Evolutionary conservation across 2,888 invertebrate species (phyloP).

Genomic region (Limenitis camilla): DNA sequence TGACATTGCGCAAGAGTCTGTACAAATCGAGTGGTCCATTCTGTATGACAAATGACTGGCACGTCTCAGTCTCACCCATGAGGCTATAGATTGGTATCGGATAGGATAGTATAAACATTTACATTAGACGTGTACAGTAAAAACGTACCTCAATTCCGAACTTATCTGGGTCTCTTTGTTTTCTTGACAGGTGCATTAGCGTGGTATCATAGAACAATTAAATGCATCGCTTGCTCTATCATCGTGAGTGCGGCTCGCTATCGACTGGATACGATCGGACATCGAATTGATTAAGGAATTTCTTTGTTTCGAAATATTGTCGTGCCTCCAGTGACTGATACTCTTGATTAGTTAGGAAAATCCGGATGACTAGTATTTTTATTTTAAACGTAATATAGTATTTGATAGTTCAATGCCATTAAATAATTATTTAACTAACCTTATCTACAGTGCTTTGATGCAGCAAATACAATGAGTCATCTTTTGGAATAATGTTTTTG

Average conservation of each 20-base stretch:
- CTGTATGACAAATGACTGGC: conserved; percentile 57
- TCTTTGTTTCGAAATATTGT: conserved; percentile 50
- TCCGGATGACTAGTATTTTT: conserved; percentile 3
- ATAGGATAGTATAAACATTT: conserved; percentile 71
- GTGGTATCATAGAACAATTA: conserved; percentile 71
- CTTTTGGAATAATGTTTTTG: no score
- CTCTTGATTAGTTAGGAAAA: conserved; percentile 15
- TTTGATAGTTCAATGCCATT: no score
- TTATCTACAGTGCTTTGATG: no score
- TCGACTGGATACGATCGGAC: conserved; percentile 20
- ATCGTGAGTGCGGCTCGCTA: conserved; percentile 46
- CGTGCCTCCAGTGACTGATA: conserved; percentile 24
- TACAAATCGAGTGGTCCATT: conserved; percentile 3
- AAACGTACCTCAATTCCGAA: conserved; percentile 64
- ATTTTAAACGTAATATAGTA: background rate
- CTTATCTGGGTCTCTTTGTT: conserved; percentile 70
- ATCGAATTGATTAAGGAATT: conserved; percentile 54
- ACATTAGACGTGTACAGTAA: conserved; percentile 53
- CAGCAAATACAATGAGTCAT: no score
- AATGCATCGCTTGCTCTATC: conserved; percentile 66
- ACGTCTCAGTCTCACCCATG: conserved; percentile 38
- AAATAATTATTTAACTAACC: no score
- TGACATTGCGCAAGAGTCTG: background rate
- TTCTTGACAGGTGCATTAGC: conserved; percentile 74
- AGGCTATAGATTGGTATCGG: conserved; percentile 48